phyloP scores from a whole-genome alignment of 2,888 invertebrate species.

The Julus scanicus region DNA sequence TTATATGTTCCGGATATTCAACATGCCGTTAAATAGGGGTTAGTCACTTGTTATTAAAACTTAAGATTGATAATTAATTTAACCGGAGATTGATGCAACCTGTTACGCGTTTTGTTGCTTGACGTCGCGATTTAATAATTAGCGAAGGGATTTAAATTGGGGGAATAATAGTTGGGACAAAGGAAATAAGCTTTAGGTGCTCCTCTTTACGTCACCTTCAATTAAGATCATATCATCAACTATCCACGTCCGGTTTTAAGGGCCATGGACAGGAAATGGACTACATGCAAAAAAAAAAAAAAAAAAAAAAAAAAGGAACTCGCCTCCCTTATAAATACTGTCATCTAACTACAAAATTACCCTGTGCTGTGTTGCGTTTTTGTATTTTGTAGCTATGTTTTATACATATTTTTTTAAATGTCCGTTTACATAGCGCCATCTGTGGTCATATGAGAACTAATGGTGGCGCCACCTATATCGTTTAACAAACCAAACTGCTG shows the following conservation, averaged over 20 bases:
- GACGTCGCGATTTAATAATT: neutral
- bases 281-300: neutral
- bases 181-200: conserved; percentile 31
- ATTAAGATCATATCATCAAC: conserved; percentile 30
- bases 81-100: neutral
- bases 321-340: conserved; percentile 15
- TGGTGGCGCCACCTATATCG: no score
- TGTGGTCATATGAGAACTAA: neutral
- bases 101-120: neutral
- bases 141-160: neutral
- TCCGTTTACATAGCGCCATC: neutral
- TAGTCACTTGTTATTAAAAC: no score
- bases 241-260: conserved; percentile 28
- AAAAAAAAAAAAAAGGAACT: neutral
- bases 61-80: neutral
- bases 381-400: neutral
- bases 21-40: no score
- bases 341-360: neutral
- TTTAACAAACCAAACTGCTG: neutral
- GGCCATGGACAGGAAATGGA: conserved; percentile 4
- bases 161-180: neutral
- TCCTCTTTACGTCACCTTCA: conserved; percentile 38
- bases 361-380: neutral
- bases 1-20: no score
- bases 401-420: neutral